Base-by-base conservation (phyloP, 2,797 vertebrate species). In the Tarsius wallacei region DNA sequence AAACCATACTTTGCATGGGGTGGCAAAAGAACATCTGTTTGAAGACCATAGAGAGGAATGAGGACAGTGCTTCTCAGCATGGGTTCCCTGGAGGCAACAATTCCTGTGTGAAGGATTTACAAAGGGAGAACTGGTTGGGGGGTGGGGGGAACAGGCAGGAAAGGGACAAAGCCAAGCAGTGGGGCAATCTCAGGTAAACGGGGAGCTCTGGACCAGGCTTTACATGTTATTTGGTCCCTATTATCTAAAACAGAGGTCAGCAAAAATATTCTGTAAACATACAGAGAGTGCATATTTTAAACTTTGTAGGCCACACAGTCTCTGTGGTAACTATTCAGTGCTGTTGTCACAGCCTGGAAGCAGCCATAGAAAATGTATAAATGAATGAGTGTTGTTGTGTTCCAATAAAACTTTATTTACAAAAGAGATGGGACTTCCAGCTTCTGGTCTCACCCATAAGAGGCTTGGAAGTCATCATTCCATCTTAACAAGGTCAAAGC, bases 321-420 rank as follows among this genome's bases (percentile, higher is more conserved):
- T 68, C 76, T 47, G 1, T 36, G 68, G 7, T 5, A 51, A 64
- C 2, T 17, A 47, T 11, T 61, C 49, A 61, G 0, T 28, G 11
- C 16, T 61, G 8, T 0, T 0, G n/a, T 14, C 26, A 10, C 0
- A 71, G 49, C 59, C 33, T 15, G 7, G 19, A 26, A 59, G n/a
- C 5, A 36, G 63, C 24, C 22, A 53, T 33, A 76, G 21, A 59
- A 26, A 22, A 86, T 24, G 31, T 0, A n/a, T 21, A 36, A 73
- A 26, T 51, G 42, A 70, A 6, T 7, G 16, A 15, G 2, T 11
- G 5, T 8, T 15, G 24, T 2, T 55, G 7, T 49, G 22, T 24
- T 51, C 24, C 15, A 61, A 66, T 61, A 57, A 87, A 78, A 87
- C 14, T 77, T 36, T 42, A 64, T 71, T 70, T 53, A 55, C 11